A percentile compares a stretch with the other conserved stretches of the same genome.
Evolutionary conservation across 2,888 invertebrate genomes (phyloP).

Genomic region (Pristionchus maxplancki): DNA sequence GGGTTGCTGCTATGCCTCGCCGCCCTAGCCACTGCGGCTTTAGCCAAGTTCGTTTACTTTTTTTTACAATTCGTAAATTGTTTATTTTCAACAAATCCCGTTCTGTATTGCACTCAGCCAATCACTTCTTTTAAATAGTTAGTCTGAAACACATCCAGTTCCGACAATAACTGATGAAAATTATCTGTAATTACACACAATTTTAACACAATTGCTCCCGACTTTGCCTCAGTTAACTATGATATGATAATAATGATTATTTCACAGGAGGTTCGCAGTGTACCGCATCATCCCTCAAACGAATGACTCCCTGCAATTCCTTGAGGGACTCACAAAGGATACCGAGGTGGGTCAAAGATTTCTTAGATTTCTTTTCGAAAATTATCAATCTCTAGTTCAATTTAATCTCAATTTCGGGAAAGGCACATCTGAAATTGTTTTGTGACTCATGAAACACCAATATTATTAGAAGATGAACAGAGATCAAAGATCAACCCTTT

Average conservation of each 20-base stretch:
- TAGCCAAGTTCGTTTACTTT: neutral
- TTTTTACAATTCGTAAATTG: neutral
- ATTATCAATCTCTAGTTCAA: too few relatives aligned
- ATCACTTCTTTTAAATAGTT: too few relatives aligned
- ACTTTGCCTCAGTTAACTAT: too few relatives aligned
- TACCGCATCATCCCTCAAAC: constrained; percentile 49
- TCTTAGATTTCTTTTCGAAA: too few relatives aligned
- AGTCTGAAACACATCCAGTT: too few relatives aligned
- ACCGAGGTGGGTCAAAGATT: neutral
- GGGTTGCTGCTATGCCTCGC: neutral
- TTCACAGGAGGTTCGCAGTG: constrained; percentile 49
- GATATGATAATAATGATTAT: too few relatives aligned
- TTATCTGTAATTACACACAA: too few relatives aligned
- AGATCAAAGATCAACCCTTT: constrained; percentile 49
- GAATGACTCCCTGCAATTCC: constrained; percentile 40
- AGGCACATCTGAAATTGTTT: too few relatives aligned
- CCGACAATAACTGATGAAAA: neutral
- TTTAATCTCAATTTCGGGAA: too few relatives aligned
- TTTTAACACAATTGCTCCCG: too few relatives aligned
- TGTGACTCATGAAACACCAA: neutral
- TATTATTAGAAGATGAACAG: too few relatives aligned
- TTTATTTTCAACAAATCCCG: neutral
- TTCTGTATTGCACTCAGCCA: too few relatives aligned
- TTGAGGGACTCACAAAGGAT: constrained; percentile 35
- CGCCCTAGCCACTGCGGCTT: neutral